Base-by-base conservation (phyloP, 1,140 invertebrate genomes). In the Lepidotrigona ventralis region DNA sequence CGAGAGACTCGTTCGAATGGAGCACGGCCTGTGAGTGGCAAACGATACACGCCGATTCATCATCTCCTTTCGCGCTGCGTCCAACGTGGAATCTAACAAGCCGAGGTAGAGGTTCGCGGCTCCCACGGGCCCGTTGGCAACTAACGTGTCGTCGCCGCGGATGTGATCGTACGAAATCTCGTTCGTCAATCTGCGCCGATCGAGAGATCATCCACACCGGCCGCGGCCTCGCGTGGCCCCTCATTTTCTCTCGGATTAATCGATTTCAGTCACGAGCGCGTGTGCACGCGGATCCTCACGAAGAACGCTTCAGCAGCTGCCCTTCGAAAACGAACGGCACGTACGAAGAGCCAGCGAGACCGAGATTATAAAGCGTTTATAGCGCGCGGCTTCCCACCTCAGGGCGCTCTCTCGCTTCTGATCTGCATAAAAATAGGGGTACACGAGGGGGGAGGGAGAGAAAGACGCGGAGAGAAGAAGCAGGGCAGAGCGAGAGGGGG, bases 351-450 rank as follows among this genome's bases (percentile, higher is more conserved):
- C 90, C 78, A 89, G 77, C 81, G 85, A 85, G 88, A 86, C 74
- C 85, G 88, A 93, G 91, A 93, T 93, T 93, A 92, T 93, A 93
- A 93, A 92, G 90, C 92, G 91, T 93, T 93, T 93, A 93, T 91
- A 90, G 91, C 87, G 89, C 39, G 88, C 90, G 90, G 92, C 92
- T 92, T 93, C 92, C 90, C 91, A 92, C 91, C 93, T 93, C 91
- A 80, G 91, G 93, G 92, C 92, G 88, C 91, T 74, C 72, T 75
- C 73, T 91, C 91, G 90, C 90, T 90, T 91, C 91, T 92, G 92
- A 93, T 93, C 92, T 93, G 93, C 93, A 93, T 93, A 93, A 93
- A 93, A 93, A 93, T 93, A 91, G 91, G 90, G 90, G 90, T 90
- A 89, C 74, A 85, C 73, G 79, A 46, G 60, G 26, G 70, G 75